These are phyloP conservation scores for Pseudochaenichthys georgianus DNA, from an alignment of 2,797 vertebrate genomes.

Conservation along the genomic window DNA sequence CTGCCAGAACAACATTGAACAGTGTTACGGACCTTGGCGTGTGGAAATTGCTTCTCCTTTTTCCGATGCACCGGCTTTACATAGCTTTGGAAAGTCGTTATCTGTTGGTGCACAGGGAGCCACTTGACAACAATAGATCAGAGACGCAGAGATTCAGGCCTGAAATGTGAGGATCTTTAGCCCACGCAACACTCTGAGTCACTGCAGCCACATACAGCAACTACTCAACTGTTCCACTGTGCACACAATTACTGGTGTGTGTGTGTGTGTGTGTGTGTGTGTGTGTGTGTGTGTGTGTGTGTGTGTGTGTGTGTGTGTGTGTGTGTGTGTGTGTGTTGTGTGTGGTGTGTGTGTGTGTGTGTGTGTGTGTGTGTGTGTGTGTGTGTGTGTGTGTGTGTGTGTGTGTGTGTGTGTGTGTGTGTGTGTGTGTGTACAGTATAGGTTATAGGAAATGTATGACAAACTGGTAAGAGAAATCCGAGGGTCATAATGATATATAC, in stretches of 20 bases:
- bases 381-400: too few relatives aligned
- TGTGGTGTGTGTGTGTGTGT: too few relatives aligned
- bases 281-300: too few relatives aligned
- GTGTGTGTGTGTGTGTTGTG: too few relatives aligned
- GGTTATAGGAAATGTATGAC: too few relatives aligned
- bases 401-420: too few relatives aligned
- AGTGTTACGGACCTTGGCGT: constrained; percentile 21
- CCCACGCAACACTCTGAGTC: constrained; percentile 59
- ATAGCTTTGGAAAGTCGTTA: constrained; percentile 33
- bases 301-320: too few relatives aligned
- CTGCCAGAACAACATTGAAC: constrained; percentile 6
- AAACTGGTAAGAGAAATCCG: too few relatives aligned
- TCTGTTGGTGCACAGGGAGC: constrained; percentile 33
- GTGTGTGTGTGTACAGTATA: too few relatives aligned
- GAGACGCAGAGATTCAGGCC: constrained; percentile 57
- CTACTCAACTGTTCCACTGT: constrained; percentile 14
- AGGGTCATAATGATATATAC: background rate
- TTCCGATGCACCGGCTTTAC: constrained; percentile 17
- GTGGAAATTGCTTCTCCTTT: constrained; percentile 39
- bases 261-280: too few relatives aligned
- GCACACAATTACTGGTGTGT: background rate
- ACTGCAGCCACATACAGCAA: constrained; percentile 26
- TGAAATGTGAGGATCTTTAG: constrained; percentile 60
- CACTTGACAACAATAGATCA: constrained; percentile 55
- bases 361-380: too few relatives aligned